Evolutionary conservation across 2,797 vertebrate genomes (phyloP).

Genomic region (Ctenosaura bakeri): DNA sequence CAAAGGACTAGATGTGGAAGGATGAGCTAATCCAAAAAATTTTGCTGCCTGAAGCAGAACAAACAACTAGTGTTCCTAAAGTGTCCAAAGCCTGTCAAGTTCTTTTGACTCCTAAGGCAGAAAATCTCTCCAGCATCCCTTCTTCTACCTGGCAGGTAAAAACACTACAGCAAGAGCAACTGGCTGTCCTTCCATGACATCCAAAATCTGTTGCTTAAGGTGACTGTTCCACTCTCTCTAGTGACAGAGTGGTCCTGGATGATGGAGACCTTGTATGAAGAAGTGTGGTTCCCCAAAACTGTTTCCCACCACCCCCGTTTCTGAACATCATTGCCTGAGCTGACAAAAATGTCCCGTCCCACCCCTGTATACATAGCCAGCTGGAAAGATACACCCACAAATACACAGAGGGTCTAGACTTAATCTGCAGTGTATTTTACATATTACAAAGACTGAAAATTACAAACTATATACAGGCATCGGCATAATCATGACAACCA

Average conservation of each 20-base stretch:
- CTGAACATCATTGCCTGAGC: constrained; percentile 42
- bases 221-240: background rate
- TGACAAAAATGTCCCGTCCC: constrained; percentile 17
- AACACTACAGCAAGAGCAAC: too few species aligned
- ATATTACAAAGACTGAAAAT: constrained; percentile 44
- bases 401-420: background rate
- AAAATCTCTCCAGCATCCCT: too few species aligned
- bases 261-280: too few species aligned
- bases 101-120: too few species aligned
- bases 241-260: background rate
- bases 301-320: too few species aligned
- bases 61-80: too few species aligned
- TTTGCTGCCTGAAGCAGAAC: too few species aligned
- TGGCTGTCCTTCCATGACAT: too few species aligned
- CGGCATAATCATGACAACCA: constrained; percentile 52
- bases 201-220: background rate
- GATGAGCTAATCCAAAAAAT: background rate
- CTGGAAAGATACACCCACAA: background rate
- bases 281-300: background rate
- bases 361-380: background rate
- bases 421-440: constrained; percentile 21
- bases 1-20: background rate
- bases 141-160: too few species aligned
- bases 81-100: too few species aligned
- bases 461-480: constrained; percentile 67